phyloP scores from a whole-genome alignment of 2,888 invertebrate species.

The Sabellastarte sp. region DNA sequence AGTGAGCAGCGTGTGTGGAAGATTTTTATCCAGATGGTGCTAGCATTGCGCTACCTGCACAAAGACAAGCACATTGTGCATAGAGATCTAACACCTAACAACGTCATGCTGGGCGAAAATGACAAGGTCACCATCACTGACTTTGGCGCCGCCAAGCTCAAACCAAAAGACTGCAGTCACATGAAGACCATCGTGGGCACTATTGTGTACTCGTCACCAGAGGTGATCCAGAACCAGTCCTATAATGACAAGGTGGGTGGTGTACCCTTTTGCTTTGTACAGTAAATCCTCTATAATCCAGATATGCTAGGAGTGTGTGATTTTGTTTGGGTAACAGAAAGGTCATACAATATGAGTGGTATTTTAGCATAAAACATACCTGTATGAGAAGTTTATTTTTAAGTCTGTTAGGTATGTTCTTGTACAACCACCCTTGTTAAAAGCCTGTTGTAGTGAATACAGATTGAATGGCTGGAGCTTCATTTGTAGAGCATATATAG shows the following conservation, averaged over 20 bases:
- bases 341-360: too few species aligned
- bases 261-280: too few species aligned
- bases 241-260: slow-evolving; percentile 62
- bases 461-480: too few species aligned
- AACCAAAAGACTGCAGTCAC: slow-evolving; percentile 58
- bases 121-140: slow-evolving; percentile 61
- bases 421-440: too few species aligned
- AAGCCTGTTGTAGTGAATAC: too few species aligned
- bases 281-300: too few species aligned
- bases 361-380: too few species aligned
- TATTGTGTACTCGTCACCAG: slow-evolving; percentile 61
- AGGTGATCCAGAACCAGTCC: slow-evolving; percentile 59
- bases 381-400: too few species aligned
- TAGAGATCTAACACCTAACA: slow-evolving; percentile 58
- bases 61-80: slow-evolving; percentile 61
- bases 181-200: slow-evolving; percentile 61
- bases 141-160: slow-evolving; percentile 62
- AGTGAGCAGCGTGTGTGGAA: slow-evolving; percentile 59
- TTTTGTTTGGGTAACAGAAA: too few species aligned
- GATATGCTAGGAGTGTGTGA: too few species aligned
- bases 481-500: too few species aligned
- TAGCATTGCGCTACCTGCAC: slow-evolving; percentile 61
- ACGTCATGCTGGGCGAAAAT: slow-evolving; percentile 59
- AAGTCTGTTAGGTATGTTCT: too few species aligned
- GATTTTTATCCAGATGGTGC: slow-evolving; percentile 60